Conservation (phyloP, 2,113 vertebrate species). For the Corapipo altera region DNA sequence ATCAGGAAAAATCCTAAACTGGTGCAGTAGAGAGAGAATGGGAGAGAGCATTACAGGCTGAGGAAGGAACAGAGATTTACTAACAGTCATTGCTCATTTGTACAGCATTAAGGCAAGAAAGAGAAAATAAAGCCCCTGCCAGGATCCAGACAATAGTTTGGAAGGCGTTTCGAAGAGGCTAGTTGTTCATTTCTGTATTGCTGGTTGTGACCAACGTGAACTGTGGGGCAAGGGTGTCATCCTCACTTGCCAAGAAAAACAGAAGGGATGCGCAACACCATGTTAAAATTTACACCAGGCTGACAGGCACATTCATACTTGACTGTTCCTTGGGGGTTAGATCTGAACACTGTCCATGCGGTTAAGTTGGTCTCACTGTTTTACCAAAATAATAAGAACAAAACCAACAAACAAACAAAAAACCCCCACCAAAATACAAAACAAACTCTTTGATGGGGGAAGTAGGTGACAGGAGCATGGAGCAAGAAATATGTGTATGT, state of each 20-base stretch:
- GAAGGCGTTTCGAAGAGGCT: background rate
- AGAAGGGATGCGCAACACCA: background rate
- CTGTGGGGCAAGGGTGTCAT: accelerated
- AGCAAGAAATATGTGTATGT: background rate
- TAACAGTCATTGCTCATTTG: background rate
- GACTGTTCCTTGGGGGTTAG: background rate
- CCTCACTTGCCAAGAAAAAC: background rate
- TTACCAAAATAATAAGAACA: background rate
- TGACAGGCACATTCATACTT: background rate
- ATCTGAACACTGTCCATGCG: background rate
- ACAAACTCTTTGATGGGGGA: background rate
- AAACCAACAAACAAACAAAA: background rate
- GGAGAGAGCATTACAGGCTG: background rate
- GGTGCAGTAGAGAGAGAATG: background rate
- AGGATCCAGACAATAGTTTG: background rate
- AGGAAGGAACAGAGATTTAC: background rate
- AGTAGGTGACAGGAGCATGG: background rate
- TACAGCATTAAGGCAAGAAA: background rate
- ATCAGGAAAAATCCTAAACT: background rate
- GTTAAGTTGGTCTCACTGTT: background rate
- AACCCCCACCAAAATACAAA: background rate
- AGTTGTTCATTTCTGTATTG: background rate
- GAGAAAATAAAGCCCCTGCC: background rate
- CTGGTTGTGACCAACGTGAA: background rate
- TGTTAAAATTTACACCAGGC: background rate